These are phyloP conservation scores for Stigmatopora nigra DNA, from an alignment of 2,113 vertebrate species.

Conservation along the genomic window DNA sequence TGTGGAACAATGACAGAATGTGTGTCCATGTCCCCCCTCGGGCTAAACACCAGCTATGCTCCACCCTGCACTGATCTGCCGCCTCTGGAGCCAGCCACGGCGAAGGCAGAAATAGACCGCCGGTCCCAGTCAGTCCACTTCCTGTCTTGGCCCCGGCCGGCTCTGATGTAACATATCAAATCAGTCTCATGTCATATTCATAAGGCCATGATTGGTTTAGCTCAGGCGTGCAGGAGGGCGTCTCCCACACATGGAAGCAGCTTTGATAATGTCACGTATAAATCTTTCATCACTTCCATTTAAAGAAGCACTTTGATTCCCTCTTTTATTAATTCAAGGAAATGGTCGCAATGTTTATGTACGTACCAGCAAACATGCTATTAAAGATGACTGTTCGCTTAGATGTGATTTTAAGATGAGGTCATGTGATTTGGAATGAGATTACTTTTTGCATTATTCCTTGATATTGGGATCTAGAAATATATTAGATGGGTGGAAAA, in stretches of 20 bases:
- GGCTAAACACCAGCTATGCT: conserved; percentile 71
- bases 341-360: conserved; percentile 56
- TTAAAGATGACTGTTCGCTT: conserved; percentile 41
- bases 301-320: conserved; percentile 67
- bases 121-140: conserved; percentile 51
- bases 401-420: conserved; percentile 45
- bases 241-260: conserved; percentile 52
- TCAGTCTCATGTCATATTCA: conserved; percentile 64
- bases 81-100: conserved; percentile 44
- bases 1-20: conserved; percentile 71
- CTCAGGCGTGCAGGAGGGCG: conserved; percentile 50
- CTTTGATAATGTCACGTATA: conserved; percentile 68
- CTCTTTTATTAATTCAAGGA: conserved; percentile 67
- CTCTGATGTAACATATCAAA: conserved; percentile 54
- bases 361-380: conserved; percentile 36
- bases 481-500: too few species aligned
- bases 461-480: not conserved
- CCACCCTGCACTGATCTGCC: conserved; percentile 63
- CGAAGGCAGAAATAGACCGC: conserved; percentile 57
- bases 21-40: conserved; percentile 60
- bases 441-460: conserved; percentile 2
- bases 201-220: conserved; percentile 59
- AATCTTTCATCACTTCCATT: conserved; percentile 66
- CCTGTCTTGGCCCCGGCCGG: conserved; percentile 29
- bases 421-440: conserved; percentile 25